phyloP scores from a whole-genome alignment of 2,797 vertebrate genomes.

The Tarsius wallacei region DNA sequence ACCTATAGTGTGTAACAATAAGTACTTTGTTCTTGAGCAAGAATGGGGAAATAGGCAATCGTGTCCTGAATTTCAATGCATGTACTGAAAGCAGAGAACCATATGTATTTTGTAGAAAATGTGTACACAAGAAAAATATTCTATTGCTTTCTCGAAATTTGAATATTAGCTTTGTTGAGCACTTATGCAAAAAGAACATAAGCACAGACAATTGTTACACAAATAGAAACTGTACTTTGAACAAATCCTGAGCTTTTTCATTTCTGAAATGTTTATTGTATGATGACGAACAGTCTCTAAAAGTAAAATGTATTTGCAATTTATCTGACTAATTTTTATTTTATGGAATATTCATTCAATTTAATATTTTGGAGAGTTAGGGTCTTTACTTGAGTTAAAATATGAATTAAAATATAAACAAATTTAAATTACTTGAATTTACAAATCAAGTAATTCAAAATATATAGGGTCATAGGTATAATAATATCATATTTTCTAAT shows the following conservation, averaged over 20 bases:
- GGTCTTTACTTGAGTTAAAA: neutral
- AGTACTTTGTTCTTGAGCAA: neutral
- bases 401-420: neutral
- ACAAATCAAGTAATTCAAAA: neutral
- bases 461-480: neutral
- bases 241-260: neutral
- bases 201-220: neutral
- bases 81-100: neutral
- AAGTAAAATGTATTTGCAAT: neutral
- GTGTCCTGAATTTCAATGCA: neutral
- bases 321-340: neutral
- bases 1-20: neutral
- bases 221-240: neutral
- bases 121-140: neutral
- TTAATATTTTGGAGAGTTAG: neutral
- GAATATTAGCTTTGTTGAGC: constrained; percentile 7
- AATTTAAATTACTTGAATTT: neutral
- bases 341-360: neutral
- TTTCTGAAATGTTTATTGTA: neutral
- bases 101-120: neutral
- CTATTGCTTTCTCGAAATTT: neutral
- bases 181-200: neutral
- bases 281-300: neutral
- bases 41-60: neutral
- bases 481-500: neutral